Evolutionary conservation across 2,888 invertebrate species (phyloP), one percentile per base, ranked within the genome.

Genomic region (Catocala fraxini): DNA sequence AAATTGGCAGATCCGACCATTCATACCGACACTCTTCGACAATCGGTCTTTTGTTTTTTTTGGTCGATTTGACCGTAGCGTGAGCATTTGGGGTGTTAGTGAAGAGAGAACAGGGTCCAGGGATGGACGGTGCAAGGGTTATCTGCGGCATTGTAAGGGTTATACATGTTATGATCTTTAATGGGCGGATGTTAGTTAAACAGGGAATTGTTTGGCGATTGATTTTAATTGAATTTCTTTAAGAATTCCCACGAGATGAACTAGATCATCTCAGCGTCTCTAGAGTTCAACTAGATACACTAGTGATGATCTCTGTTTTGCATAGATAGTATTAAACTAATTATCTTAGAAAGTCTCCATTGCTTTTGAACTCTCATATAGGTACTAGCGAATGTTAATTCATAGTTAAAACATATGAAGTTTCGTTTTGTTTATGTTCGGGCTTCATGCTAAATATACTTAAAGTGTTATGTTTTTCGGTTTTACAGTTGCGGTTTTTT

Each of bases 11-110:
- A 86, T 87, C 85, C 82, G 86, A 83, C 84, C 85, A 86, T 89
- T 86, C 86, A 59, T 51, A 80, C 88, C 82, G 84, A 92, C 93
- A 90, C 92, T 90, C 81, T 76, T 73, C 73, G 71, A 92, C 92
- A 92, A 93, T 89, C 76, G 82, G 41, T 56, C 75, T 75, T 86
- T 90, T 90, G 87, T 67, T 65, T 90, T 85, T 89, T 89, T 89
- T 80, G 84, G 82, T 84, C 84, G 83, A 87, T 85, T 82, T 78
- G 86, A 85, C 87, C 86, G 67, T 25, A 25, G 70, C 35, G 41
- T 52, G 65, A 48, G 65, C 67, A 65, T 68, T 79, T 79, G 77
- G 84, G 82, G 86, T 84, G 86, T 87, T 84, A 85, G 88, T 90
- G 90, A 88, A 75, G 58, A 84, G 75, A 80, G 84, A 81, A 83